These are phyloP conservation scores for Apostichopus californicus DNA, from an alignment of 35 echinoderm and acorn worm genomes.

Conservation along the genomic window DNA sequence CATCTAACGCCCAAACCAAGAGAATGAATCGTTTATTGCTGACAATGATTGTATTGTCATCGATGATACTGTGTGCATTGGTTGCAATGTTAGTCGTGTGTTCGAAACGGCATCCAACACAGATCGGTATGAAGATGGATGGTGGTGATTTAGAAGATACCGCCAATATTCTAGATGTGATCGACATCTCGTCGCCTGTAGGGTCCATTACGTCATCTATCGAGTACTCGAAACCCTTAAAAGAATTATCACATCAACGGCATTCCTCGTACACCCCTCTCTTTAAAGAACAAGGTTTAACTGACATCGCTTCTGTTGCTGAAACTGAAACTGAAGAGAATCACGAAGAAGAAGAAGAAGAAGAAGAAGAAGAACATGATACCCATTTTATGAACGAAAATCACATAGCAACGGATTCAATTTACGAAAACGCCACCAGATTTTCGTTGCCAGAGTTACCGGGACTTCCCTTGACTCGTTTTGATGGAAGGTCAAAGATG, in stretches of 20 bases:
- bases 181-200: conserved; percentile 30
- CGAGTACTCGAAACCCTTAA: conserved; percentile 17
- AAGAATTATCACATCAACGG: neutral
- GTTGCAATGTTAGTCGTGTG: conserved; percentile 10
- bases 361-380: neutral
- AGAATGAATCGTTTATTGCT: conserved; percentile 21
- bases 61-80: neutral
- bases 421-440: conserved; percentile 40
- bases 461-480: conserved; percentile 16
- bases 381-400: neutral
- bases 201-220: conserved; percentile 27
- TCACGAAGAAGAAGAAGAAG: neutral
- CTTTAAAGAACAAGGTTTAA: neutral
- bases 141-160: neutral
- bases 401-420: conserved; percentile 9
- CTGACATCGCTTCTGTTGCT: neutral
- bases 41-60: conserved; percentile 12
- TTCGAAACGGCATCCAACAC: neutral
- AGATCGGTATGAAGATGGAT: neutral
- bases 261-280: conserved; percentile 38
- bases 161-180: neutral
- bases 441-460: conserved; percentile 43
- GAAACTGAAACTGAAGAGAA: neutral
- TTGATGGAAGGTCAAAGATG: neutral
- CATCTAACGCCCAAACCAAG: neutral